Evolutionary conservation across 2,113 vertebrate species (phyloP).

Genomic region (Candoia aspera): DNA sequence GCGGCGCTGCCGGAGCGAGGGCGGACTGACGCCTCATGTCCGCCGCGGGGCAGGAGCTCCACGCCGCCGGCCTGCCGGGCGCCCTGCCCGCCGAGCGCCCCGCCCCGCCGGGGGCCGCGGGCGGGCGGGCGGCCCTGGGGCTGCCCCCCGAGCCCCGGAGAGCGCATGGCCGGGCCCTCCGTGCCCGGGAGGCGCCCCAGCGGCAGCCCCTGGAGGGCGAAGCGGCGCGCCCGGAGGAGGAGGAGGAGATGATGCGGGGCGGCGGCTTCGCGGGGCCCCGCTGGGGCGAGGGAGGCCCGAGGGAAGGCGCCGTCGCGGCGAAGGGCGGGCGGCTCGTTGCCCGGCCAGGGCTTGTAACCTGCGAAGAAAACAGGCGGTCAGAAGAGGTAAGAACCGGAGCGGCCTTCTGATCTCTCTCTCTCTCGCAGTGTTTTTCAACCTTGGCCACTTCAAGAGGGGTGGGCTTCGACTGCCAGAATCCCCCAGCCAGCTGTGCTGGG

Average conservation of each 20-base stretch:
- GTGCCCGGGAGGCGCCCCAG: slow-evolving; percentile 32
- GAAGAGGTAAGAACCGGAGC: slow-evolving; percentile 67
- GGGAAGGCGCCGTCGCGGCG: background rate
- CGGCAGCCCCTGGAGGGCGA: slow-evolving; percentile 24
- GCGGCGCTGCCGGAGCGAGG: slow-evolving; percentile 47
- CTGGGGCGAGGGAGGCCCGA: slow-evolving; percentile 39
- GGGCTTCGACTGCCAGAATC: too few species aligned
- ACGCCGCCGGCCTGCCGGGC: slow-evolving; percentile 51
- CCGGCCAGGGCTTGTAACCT: slow-evolving; percentile 21
- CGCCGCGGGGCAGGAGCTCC: slow-evolving; percentile 54
- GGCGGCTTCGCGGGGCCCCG: slow-evolving; percentile 39
- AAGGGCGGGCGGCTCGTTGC: slow-evolving; percentile 35
- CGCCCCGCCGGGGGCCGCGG: slow-evolving; percentile 53
- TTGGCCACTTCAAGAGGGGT: background rate
- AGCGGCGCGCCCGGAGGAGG: slow-evolving; percentile 19
- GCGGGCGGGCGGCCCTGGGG: background rate
- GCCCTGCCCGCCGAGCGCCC: slow-evolving; percentile 50
- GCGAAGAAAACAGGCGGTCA: slow-evolving; percentile 17
- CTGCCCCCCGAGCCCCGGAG: slow-evolving; percentile 31
- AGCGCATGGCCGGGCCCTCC: slow-evolving; percentile 24
- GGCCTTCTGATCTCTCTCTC: too few species aligned
- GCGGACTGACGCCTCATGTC: slow-evolving; percentile 49
- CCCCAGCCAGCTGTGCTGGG: too few species aligned
- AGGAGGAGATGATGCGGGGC: slow-evolving; percentile 23
- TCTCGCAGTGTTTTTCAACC: too few species aligned